Evolutionary conservation across 2,888 invertebrate genomes (phyloP).

Genomic region (Noctua comes): DNA sequence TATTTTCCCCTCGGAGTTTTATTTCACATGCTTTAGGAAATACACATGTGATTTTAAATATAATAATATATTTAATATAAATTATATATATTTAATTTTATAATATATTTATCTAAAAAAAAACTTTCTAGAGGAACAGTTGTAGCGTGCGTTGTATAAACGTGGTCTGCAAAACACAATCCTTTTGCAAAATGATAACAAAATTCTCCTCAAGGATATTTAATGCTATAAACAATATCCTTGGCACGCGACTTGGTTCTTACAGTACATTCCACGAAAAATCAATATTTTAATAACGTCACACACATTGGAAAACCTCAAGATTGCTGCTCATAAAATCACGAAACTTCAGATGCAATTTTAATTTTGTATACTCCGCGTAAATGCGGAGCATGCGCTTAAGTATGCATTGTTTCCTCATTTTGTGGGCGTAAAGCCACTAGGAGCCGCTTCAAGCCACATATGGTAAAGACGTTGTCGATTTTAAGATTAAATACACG

Average conservation of each 20-base stretch:
- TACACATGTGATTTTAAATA: not conserved
- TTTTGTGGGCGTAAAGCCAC: conserved; percentile 14
- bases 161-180: not conserved
- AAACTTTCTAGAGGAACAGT: not conserved
- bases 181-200: not conserved
- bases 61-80: no score
- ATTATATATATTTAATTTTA: no score
- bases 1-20: not conserved
- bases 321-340: conserved; percentile 15
- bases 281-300: conserved; percentile 17
- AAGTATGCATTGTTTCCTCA: conserved; percentile 47
- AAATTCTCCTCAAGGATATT: conserved; percentile 17
- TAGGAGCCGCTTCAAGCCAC: conserved; percentile 15
- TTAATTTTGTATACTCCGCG: conserved; percentile 33
- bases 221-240: conserved; percentile 26
- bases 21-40: not conserved
- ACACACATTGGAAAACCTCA: not conserved
- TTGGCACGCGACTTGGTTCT: conserved; percentile 4
- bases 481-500: conserved; percentile 22
- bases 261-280: not conserved
- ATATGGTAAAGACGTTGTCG: conserved; percentile 3
- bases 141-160: not conserved
- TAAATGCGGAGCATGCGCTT: conserved; percentile 25
- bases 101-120: not conserved
- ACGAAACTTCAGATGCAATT: conserved; percentile 33